These are phyloP conservation scores for Parnassius mnemosyne DNA, from an alignment of 2,888 invertebrate species.

Conservation along the genomic window DNA sequence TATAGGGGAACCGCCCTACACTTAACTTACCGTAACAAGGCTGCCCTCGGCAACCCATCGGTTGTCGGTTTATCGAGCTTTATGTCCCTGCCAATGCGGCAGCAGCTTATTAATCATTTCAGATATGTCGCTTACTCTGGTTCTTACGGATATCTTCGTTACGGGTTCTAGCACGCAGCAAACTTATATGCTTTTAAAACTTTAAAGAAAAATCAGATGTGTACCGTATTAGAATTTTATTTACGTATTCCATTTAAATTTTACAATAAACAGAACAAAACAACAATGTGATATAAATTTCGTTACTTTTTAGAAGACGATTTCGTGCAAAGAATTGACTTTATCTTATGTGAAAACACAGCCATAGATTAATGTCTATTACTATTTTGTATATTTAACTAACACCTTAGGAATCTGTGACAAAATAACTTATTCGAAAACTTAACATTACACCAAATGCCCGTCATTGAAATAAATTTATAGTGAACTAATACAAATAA, in stretches of 20 bases:
- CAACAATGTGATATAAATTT: slow-evolving; percentile 62
- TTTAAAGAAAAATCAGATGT: slow-evolving; percentile 14
- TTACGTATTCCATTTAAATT: slow-evolving; percentile 71
- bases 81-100: too few relatives aligned
- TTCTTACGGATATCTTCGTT: too few relatives aligned
- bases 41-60: too few relatives aligned
- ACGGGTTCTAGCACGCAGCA: not conserved
- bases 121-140: too few relatives aligned
- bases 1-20: too few relatives aligned
- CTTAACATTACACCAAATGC: not conserved
- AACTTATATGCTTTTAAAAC: slow-evolving; percentile 7
- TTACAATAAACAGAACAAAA: slow-evolving; percentile 63
- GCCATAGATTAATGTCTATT: slow-evolving; percentile 74
- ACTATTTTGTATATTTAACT: slow-evolving; percentile 47
- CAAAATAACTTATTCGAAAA: not conserved
- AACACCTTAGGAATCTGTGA: slow-evolving; percentile 33
- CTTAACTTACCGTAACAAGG: too few relatives aligned
- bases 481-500: too few relatives aligned
- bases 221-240: slow-evolving; percentile 60
- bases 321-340: slow-evolving; percentile 79
- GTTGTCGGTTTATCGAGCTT: too few relatives aligned
- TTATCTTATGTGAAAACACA: slow-evolving; percentile 78
- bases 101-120: too few relatives aligned
- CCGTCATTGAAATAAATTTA: too few relatives aligned
- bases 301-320: slow-evolving; percentile 66